Conservation (phyloP, 2,113 vertebrate species). For the Pithys albifrons region DNA sequence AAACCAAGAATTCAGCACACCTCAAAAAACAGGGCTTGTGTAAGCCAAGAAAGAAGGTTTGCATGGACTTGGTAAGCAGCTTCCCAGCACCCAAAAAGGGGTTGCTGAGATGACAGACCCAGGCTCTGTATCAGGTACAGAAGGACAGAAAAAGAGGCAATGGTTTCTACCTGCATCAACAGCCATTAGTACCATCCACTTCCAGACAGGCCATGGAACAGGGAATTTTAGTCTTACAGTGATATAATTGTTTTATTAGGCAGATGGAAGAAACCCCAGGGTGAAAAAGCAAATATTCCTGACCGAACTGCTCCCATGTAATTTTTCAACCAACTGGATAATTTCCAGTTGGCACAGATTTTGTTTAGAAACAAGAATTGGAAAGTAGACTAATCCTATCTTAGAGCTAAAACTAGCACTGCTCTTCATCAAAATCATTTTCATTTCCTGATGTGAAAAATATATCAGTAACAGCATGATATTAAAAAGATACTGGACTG, state of each 20-base stretch:
- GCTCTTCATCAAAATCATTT: slow-evolving; percentile 8
- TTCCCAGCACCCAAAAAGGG: not conserved
- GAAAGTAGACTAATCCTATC: slow-evolving; percentile 64
- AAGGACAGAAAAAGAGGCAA: not conserved
- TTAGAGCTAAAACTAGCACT: slow-evolving; percentile 47
- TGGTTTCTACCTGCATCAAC: not conserved
- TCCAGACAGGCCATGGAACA: not conserved
- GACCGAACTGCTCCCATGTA: slow-evolving; percentile 25
- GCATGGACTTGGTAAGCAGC: not conserved
- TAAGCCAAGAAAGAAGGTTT: not conserved
- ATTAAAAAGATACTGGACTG: slow-evolving; percentile 1
- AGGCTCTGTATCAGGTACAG: not conserved
- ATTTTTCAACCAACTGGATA: slow-evolving; percentile 37
- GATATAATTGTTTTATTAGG: slow-evolving; percentile 43
- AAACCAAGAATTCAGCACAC: not conserved
- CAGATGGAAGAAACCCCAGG: slow-evolving; percentile 31
- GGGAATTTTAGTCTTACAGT: not conserved
- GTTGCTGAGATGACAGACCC: not conserved
- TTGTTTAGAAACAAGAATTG: slow-evolving; percentile 40
- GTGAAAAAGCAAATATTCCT: slow-evolving; percentile 49
- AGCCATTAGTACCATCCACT: not conserved
- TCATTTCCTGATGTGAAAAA: slow-evolving; percentile 60
- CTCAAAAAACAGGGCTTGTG: not conserved
- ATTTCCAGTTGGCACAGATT: slow-evolving; percentile 47
- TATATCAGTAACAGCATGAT: not conserved